Conservation (phyloP, 2,888 invertebrate species). For the Drosophila multiciliata region DNA sequence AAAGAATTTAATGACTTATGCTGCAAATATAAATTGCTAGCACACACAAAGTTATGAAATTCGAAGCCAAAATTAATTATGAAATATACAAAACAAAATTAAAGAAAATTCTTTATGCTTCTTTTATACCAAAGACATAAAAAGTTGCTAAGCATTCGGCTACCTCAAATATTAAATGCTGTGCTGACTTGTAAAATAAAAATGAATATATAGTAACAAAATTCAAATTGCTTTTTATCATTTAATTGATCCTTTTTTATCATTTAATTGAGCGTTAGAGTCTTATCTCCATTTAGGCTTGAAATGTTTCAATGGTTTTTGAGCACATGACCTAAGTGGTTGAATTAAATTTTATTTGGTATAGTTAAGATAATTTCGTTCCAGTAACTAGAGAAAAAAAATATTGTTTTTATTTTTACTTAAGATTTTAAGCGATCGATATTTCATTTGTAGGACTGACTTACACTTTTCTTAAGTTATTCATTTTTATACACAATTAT, state of each 20-base stretch:
- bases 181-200: neutral
- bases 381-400: neutral
- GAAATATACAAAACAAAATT: neutral
- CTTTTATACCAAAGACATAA: neutral
- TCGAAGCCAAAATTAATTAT: neutral
- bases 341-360: neutral
- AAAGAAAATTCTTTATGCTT: neutral
- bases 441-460: neutral
- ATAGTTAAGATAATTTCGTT: neutral
- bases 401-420: neutral
- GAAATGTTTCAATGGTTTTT: neutral
- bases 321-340: too few relatives aligned
- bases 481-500: too few relatives aligned
- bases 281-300: neutral
- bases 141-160: neutral
- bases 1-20: slow-evolving; percentile 1
- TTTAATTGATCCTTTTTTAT: neutral
- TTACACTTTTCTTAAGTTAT: neutral
- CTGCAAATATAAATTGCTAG: neutral
- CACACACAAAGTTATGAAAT: neutral
- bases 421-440: neutral
- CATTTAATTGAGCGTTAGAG: neutral
- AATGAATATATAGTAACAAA: neutral
- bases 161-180: neutral
- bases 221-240: neutral